A percentile compares a stretch with the other conserved stretches of the same genome.
These are phyloP conservation scores for Caerostris darwini DNA, from an alignment of 1,140 invertebrate species.

Conservation along the genomic window DNA sequence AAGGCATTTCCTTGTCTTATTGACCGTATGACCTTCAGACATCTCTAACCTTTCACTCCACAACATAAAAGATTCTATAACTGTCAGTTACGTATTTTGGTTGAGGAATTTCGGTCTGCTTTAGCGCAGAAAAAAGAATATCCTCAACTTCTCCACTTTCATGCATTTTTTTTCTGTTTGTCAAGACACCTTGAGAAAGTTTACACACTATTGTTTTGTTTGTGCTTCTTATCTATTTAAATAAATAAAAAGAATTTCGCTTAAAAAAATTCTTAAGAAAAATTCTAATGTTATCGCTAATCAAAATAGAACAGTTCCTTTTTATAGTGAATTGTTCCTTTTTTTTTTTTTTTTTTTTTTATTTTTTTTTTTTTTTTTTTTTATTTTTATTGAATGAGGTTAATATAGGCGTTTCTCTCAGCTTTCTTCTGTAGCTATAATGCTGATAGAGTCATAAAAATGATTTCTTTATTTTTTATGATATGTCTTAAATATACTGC, in stretches of 20 bases:
- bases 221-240: neutral
- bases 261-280: neutral
- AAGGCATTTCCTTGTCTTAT: slow-evolving; percentile 55
- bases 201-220: neutral
- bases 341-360: too few relatives aligned
- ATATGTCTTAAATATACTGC: too few relatives aligned
- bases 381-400: neutral
- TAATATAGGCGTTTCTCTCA: neutral
- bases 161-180: neutral
- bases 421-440: neutral
- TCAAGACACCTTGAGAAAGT: neutral
- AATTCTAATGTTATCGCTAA: neutral
- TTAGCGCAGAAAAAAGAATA: slow-evolving; percentile 10
- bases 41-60: neutral
- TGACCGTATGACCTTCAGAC: slow-evolving; percentile 45
- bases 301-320: neutral
- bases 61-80: neutral
- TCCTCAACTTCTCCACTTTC: neutral
- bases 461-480: too few relatives aligned
- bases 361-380: neutral
- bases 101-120: neutral
- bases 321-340: too few relatives aligned
- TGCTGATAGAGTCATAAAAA: neutral
- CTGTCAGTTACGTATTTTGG: slow-evolving; percentile 18
- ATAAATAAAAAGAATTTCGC: neutral